Evolutionary conservation across 2,888 invertebrate species (phyloP).

Genomic region (Pharmacophagus antenor): DNA sequence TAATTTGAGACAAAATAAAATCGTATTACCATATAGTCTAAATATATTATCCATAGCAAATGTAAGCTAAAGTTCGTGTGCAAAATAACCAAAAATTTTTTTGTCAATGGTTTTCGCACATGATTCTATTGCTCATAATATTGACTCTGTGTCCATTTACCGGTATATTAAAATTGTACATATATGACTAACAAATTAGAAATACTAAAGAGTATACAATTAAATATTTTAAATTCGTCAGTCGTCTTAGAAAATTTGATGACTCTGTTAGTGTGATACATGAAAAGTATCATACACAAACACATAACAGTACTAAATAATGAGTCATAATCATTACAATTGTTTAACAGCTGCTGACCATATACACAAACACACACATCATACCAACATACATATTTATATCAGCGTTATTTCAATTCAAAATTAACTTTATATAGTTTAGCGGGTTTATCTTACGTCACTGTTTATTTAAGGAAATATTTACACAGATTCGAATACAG

Average conservation of each 20-base stretch:
- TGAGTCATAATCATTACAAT: not conserved
- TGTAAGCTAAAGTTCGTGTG: constrained; percentile 5
- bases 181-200: no score
- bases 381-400: not conserved
- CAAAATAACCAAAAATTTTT: constrained; percentile 7
- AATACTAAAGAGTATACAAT: no score
- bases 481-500: constrained; percentile 46
- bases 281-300: not conserved
- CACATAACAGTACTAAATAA: not conserved
- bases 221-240: not conserved
- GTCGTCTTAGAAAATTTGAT: not conserved
- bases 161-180: no score
- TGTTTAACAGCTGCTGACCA: not conserved
- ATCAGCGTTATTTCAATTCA: not conserved
- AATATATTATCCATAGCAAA: constrained; percentile 5
- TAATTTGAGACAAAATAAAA: constrained; percentile 14
- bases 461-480: constrained; percentile 68
- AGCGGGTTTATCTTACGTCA: constrained; percentile 53
- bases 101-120: no score
- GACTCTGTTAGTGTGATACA: not conserved
- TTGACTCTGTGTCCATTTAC: no score
- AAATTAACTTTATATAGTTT: constrained; percentile 23
- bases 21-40: constrained; percentile 7
- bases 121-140: not conserved
- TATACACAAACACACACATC: not conserved